Conservation (phyloP, 2,113 vertebrate genomes). For the Gadus chalcogrammus region DNA sequence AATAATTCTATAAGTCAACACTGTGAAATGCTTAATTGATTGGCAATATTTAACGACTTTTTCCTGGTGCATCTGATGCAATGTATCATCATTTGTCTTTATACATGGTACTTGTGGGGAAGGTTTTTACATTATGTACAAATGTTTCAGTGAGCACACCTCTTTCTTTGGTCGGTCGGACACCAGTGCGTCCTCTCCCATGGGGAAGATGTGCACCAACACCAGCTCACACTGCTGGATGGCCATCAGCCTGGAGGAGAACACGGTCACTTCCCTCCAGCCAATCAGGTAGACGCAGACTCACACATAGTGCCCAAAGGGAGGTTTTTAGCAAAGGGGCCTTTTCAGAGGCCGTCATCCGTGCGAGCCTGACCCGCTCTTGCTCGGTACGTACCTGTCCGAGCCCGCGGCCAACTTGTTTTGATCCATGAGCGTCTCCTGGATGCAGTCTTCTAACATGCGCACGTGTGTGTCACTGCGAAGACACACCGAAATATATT, state of each 20-base stretch:
- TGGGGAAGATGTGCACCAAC: conserved; percentile 91
- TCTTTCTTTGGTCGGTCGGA: conserved; percentile 95
- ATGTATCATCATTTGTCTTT: too few species aligned
- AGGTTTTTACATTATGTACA: too few species aligned
- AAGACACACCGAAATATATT: conserved; percentile 17
- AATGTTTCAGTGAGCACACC: conserved; percentile 58
- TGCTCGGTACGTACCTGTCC: conserved; percentile 84
- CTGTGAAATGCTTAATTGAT: too few species aligned
- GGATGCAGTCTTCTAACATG: conserved; percentile 97
- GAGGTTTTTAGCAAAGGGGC: too few species aligned
- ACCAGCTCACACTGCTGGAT: conserved; percentile 98
- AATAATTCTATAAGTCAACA: too few species aligned
- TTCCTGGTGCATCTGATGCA: too few species aligned
- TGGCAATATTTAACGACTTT: too few species aligned
- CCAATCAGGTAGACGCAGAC: too few species aligned
- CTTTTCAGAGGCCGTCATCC: too few species aligned
- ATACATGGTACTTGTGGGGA: too few species aligned
- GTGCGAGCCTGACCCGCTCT: background rate
- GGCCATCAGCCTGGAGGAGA: conserved; percentile 85
- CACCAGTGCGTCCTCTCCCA: conserved; percentile 93
- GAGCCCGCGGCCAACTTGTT: conserved; percentile 96
- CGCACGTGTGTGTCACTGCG: conserved; percentile 93
- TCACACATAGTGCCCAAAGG: too few species aligned
- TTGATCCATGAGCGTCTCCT: conserved; percentile 94
- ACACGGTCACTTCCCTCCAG: too few species aligned